These are phyloP conservation scores for Ptychodera flava DNA, from an alignment of 35 echinoderm and acorn worm species.

Conservation along the genomic window DNA sequence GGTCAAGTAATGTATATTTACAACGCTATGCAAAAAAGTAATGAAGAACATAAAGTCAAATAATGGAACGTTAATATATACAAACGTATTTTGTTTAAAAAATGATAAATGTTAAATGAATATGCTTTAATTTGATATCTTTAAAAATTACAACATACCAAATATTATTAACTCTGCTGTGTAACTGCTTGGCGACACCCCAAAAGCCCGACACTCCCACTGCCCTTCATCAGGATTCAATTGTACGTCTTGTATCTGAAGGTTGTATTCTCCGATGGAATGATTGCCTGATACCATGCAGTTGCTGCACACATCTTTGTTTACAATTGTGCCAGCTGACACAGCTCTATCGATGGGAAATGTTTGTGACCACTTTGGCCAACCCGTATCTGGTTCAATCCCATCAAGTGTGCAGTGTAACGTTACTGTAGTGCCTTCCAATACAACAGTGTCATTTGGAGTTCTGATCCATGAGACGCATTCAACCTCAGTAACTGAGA, in stretches of 20 bases:
- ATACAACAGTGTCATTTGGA: not conserved
- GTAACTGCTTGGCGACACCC: not conserved
- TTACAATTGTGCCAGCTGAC: not conserved
- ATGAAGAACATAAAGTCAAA: no score
- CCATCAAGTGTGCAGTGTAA: not conserved
- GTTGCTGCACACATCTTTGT: not conserved
- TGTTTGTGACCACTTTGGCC: not conserved
- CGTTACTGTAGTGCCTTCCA: not conserved
- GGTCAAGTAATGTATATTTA: no score
- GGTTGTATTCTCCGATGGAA: not conserved
- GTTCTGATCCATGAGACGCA: not conserved
- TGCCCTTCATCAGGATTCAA: not conserved
- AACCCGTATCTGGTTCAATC: not conserved
- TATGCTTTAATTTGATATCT: no score
- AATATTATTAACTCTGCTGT: no score
- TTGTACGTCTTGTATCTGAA: not conserved
- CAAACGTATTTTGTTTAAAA: no score
- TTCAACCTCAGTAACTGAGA: no score
- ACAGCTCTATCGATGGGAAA: not conserved
- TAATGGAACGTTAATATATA: no score
- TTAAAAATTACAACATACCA: no score
- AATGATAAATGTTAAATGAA: no score
- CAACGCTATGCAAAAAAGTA: no score
- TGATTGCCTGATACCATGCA: not conserved
- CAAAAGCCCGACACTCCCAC: not conserved